Evolutionary conservation across 2,113 vertebrate species (phyloP), one percentile per base, ranked within the genome.

Genomic region (Lamprologus sp.): DNA sequence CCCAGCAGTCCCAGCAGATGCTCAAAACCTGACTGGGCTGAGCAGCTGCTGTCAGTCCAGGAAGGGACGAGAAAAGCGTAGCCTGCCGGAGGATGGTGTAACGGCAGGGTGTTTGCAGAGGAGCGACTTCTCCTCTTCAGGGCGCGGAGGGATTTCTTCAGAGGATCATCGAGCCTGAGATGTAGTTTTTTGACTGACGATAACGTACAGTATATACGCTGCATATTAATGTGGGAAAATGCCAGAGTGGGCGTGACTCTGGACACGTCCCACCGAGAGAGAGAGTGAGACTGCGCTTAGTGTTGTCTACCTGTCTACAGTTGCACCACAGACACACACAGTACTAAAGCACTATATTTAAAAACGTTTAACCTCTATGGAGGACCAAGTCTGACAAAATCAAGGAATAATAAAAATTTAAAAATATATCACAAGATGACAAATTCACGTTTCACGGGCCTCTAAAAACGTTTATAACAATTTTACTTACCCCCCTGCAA

Each of bases 171-270:
- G 51, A 17, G 84, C 47, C 51, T 42, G 26, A 90, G 85, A 82
- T 79, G 90, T 63, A 81, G 53, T 83, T 87, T 86, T 77, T 56
- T 47, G 12, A 75, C 60, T 80, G 56, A 40, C 88, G 80, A 87
- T 89, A 79, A 86, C 58, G n/a, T 45, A 68, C 84, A 86, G 19
- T 80, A 81, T 58, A 82, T 47, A 79, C 35, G 21, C n/a, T 79
- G 91, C 58, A 90, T 92, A 83, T 88, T 91, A 82, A 86, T 93
- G 92, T 86, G 87, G 87, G 84, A 84, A 83, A 79, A 45, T 55
- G 80, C 33, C 79, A 81, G 73, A 84, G 85, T 84, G 90, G 94
- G 94, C 90, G 90, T 17, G 90, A 91, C 88, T 86, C 31, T 28
- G 79, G 51, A 83, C 80, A 42, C 45, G 58, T 55, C 47, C 81